Percentiles rank a stretch among this genome's conserved stretches.
Conservation (phyloP, 2,888 invertebrate species). For the Ectropis crepuscularia region DNA sequence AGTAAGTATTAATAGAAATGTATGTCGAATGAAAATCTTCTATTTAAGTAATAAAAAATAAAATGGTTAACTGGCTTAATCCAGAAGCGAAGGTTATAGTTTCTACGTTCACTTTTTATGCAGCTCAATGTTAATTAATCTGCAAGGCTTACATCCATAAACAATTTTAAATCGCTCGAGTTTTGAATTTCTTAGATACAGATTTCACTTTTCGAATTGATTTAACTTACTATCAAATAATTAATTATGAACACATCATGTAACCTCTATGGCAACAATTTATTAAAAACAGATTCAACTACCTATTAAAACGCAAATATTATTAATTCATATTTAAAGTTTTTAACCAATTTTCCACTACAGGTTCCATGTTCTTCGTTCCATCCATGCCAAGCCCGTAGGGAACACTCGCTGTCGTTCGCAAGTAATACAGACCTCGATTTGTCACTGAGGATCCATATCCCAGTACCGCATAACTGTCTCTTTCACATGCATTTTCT, state of each 20-base stretch:
- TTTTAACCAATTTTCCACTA: constrained; percentile 56
- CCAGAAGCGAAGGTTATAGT: constrained; percentile 28
- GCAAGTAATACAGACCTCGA: constrained; percentile 76
- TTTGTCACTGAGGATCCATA: constrained; percentile 73
- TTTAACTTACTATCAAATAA: not conserved
- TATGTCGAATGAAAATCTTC: constrained; percentile 2
- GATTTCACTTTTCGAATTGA: not conserved
- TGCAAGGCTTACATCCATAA: constrained; percentile 8
- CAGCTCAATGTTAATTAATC: constrained; percentile 9
- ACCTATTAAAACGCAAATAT: constrained; percentile 35
- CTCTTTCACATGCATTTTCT: constrained; percentile 64
- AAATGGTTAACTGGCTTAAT: not conserved
- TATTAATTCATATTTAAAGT: constrained; percentile 50
- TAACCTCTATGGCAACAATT: constrained; percentile 51
- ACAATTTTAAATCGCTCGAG: not conserved
- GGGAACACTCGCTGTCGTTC: constrained; percentile 67
- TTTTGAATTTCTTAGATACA: not conserved
- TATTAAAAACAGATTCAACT: constrained; percentile 26
- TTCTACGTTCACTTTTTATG: constrained; percentile 38
- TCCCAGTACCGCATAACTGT: constrained; percentile 69
- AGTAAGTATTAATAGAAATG: constrained; percentile 20
- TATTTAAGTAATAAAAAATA: not conserved
- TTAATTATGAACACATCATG: not conserved
- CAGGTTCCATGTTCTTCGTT: constrained; percentile 52
- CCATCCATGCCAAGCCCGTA: constrained; percentile 76